Base-by-base conservation (phyloP, 2,888 invertebrate genomes). In the Drosophila neonasuta region DNA sequence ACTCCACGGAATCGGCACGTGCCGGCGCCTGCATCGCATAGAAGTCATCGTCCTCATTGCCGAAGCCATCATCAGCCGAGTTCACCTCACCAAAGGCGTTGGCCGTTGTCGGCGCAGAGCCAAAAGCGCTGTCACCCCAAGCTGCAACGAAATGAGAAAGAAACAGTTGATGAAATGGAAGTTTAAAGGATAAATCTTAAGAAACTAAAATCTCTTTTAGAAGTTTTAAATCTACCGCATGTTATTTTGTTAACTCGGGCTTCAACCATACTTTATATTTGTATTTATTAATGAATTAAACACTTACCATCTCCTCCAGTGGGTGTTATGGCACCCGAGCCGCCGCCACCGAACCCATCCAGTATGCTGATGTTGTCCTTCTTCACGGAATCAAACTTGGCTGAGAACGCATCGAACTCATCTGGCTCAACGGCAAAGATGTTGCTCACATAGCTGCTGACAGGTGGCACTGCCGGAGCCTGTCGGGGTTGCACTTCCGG, bases 371-470 rank as follows among this genome's bases (percentile, higher is more conserved):
- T 80, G 49, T 90, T 90, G 36, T 91, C 91, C 74, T 91, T 93
- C 41, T 91, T 92, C 57, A 91, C 93, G 0, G 90, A 91, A 24
- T 97, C 97, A 85, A 97, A 97, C 89, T 97, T 97, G 1, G 96
- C 95, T 3, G 97, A 94, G 83, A 97, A 97, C 0, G 96, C 97
- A 89, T 97, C 97, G 79, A 97, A 97, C 29, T 93, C 94, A 77
- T 95, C 94, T 0, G 92, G 92, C 42, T 92, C 88, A 0, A 71
- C 75, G 2, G 89, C 87, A 48, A 90, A 90, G n/a, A 90, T 90
- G 41, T 90, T 89, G 39, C 83, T 79, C 15, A 68, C 74, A 52
- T 77, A 78, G n/a, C 36, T 36, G 36, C 36, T 36, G 5, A 46
- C 56, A 48, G 63, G 34, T 5, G 51, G 41, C 17, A 45, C 5